Evolutionary conservation across 2,888 invertebrate species (phyloP).

Genomic region (Synanthedon andrenaeformis): DNA sequence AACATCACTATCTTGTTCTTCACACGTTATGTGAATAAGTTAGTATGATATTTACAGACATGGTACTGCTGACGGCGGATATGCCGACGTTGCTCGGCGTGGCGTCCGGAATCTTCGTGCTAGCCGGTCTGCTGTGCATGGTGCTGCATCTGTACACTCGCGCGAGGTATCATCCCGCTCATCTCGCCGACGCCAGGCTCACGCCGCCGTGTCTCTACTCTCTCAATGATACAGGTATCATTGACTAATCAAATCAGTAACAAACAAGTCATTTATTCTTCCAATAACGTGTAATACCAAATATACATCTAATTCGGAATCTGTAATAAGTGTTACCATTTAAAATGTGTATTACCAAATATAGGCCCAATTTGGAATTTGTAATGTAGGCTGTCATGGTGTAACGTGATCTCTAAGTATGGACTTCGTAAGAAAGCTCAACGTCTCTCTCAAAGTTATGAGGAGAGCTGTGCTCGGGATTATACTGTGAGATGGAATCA

Average conservation of each 20-base stretch:
- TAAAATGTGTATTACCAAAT: too few species aligned
- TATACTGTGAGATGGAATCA: too few species aligned
- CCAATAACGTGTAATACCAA: background rate
- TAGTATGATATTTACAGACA: slow-evolving; percentile 61
- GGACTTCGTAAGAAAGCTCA: too few species aligned
- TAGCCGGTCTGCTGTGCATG: slow-evolving; percentile 89
- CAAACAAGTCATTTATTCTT: background rate
- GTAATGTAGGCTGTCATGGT: too few species aligned
- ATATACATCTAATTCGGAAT: too few species aligned
- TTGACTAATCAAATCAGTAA: slow-evolving; percentile 9
- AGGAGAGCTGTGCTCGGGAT: too few species aligned
- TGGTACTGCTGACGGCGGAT: slow-evolving; percentile 85
- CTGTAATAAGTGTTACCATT: too few species aligned
- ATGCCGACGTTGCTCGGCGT: slow-evolving; percentile 88
- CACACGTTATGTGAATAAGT: too few species aligned
- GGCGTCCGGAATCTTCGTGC: slow-evolving; percentile 85
- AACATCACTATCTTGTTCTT: too few species aligned
- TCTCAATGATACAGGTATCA: slow-evolving; percentile 80
- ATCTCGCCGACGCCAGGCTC: slow-evolving; percentile 85
- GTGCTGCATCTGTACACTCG: slow-evolving; percentile 86
- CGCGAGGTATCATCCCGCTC: slow-evolving; percentile 75
- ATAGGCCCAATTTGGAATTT: too few species aligned
- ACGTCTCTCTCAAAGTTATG: too few species aligned
- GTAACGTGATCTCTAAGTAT: too few species aligned
- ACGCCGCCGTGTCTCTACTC: slow-evolving; percentile 88